Evolutionary conservation across 2,888 invertebrate species (phyloP).

Genomic region (Hetaerina titia): DNA sequence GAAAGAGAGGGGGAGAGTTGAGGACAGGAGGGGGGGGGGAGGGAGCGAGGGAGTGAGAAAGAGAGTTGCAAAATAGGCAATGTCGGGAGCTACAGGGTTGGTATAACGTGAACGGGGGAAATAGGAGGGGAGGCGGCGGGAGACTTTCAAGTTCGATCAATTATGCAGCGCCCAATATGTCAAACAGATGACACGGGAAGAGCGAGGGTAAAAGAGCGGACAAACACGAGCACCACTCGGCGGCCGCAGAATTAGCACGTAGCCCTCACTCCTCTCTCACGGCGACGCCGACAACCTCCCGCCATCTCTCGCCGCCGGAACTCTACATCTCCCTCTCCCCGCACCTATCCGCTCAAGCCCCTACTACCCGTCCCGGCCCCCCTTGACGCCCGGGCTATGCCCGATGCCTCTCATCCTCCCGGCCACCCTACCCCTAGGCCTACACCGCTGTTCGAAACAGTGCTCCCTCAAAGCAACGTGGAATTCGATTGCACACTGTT

Average conservation of each 20-base stretch:
- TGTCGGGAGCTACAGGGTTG: too few relatives aligned
- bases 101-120: background rate
- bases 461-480: background rate
- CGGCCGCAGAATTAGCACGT: constrained; percentile 64
- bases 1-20: background rate
- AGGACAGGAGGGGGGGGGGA: background rate
- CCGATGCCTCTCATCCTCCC: background rate
- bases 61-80: too few relatives aligned
- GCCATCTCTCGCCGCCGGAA: background rate
- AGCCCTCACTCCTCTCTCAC: background rate
- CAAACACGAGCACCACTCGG: constrained; percentile 56
- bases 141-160: constrained; percentile 48
- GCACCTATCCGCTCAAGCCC: too few relatives aligned
- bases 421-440: background rate
- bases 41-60: background rate
- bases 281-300: background rate
- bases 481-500: constrained; percentile 16
- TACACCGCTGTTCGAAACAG: background rate
- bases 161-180: constrained; percentile 65
- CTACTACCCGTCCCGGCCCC: too few relatives aligned
- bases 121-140: background rate
- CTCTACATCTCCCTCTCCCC: background rate
- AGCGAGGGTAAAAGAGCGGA: constrained; percentile 55
- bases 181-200: constrained; percentile 61
- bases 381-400: too few relatives aligned